A percentile compares a stretch with the other conserved stretches of the same genome.
Evolutionary conservation across 1,140 invertebrate species (phyloP).

Genomic region (Drosophila triauraria): DNA sequence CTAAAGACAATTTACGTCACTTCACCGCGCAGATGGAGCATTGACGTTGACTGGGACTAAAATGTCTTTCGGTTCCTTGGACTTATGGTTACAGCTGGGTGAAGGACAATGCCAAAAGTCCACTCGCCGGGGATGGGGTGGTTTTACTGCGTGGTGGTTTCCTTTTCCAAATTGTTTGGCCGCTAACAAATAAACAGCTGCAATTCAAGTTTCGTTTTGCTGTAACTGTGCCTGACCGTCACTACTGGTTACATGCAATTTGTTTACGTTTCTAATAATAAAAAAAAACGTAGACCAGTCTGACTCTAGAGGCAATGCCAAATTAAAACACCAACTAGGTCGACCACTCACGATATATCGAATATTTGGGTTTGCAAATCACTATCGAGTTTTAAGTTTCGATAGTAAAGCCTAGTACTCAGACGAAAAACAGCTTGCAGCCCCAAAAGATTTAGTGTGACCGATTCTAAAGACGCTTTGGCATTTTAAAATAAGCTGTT

Average conservation of each 20-base stretch:
- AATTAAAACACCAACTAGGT: background rate
- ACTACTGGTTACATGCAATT: constrained; percentile 1
- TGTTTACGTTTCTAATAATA: background rate
- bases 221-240: background rate
- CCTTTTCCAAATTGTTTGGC: background rate
- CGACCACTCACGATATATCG: too few relatives aligned
- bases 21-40: background rate
- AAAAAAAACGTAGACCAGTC: background rate
- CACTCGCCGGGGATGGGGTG: background rate
- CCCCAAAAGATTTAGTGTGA: too few relatives aligned
- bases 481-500: too few relatives aligned
- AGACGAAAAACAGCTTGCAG: too few relatives aligned
- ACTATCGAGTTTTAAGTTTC: too few relatives aligned
- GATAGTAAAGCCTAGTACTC: too few relatives aligned
- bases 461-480: too few relatives aligned
- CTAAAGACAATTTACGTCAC: background rate
- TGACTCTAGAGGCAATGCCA: too few relatives aligned
- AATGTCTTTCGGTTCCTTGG: background rate
- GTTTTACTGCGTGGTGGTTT: background rate
- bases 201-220: background rate
- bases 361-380: too few relatives aligned
- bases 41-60: background rate
- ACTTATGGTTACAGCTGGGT: background rate
- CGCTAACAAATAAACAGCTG: constrained; percentile 6
- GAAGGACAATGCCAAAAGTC: background rate